Percentiles rank a stretch among this genome's conserved stretches.
These are phyloP conservation scores for Python bivittatus DNA, from an alignment of 2,113 vertebrate genomes.

Conservation along the genomic window DNA sequence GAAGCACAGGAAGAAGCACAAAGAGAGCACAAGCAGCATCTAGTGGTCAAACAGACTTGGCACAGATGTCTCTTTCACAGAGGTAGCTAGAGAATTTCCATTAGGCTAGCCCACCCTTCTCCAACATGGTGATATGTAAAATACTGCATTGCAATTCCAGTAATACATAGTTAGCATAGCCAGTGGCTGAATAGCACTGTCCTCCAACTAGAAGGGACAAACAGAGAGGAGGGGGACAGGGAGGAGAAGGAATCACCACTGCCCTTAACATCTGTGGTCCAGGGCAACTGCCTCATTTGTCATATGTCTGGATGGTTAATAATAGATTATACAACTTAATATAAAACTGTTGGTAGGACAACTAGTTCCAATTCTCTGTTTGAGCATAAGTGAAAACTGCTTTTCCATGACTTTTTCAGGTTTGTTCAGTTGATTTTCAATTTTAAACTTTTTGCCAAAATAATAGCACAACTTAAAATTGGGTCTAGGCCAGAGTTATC, in stretches of 20 bases:
- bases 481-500: not conserved
- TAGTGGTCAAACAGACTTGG: not conserved
- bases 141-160: not conserved
- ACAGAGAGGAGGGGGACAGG: not conserved
- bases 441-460: not conserved
- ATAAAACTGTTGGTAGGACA: not conserved
- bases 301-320: not conserved
- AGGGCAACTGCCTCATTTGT: not conserved
- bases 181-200: not conserved
- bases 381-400: not conserved
- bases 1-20: not conserved
- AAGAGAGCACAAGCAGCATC: slow-evolving; percentile 8
- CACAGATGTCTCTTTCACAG: not conserved
- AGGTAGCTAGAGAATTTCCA: not conserved
- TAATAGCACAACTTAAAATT: not conserved
- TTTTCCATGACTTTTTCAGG: not conserved
- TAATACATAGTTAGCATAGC: not conserved
- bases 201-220: not conserved
- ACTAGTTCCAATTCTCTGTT: not conserved
- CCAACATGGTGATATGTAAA: not conserved
- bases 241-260: not conserved
- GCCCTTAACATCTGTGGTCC: not conserved
- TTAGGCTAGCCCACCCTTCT: not conserved
- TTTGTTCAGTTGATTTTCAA: not conserved
- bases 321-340: not conserved